Percentiles rank a stretch among this genome's conserved stretches.
These are phyloP conservation scores for Brachylomia viminalis DNA, from an alignment of 2,888 invertebrate species.

Conservation along the genomic window DNA sequence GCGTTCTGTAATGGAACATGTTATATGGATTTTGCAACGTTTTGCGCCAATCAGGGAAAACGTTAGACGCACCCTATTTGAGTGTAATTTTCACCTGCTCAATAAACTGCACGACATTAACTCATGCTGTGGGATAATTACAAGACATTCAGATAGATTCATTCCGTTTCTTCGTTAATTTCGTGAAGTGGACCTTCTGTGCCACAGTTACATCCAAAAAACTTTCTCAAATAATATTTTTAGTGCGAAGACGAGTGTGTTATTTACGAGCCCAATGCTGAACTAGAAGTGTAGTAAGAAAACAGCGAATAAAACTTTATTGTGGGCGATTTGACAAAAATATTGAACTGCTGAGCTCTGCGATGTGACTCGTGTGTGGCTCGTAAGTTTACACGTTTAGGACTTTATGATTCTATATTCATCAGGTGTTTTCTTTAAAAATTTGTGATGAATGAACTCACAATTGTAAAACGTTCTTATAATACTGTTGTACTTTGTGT, in stretches of 20 bases:
- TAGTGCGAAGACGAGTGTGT: slow-evolving; percentile 56
- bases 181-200: slow-evolving; percentile 14
- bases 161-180: not conserved
- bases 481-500: not conserved
- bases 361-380: slow-evolving; percentile 16
- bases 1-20: not conserved
- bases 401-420: not conserved
- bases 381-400: slow-evolving; percentile 2
- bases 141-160: not conserved
- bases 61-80: not conserved
- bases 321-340: slow-evolving; percentile 51
- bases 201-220: slow-evolving; percentile 8
- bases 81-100: not conserved
- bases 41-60: not conserved
- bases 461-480: not conserved
- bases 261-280: slow-evolving; percentile 59
- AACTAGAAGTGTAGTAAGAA: slow-evolving; percentile 45
- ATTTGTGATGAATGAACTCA: slow-evolving; percentile 11
- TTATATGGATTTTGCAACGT: not conserved
- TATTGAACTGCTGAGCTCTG: slow-evolving; percentile 41
- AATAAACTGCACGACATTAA: not conserved
- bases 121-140: not conserved
- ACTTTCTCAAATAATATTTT: slow-evolving; percentile 63
- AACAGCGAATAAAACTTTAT: slow-evolving; percentile 61
- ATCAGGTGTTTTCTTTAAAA: slow-evolving; percentile 18